phyloP scores from a whole-genome alignment of 1,140 invertebrate species.

The Piezodorus guildinii region DNA sequence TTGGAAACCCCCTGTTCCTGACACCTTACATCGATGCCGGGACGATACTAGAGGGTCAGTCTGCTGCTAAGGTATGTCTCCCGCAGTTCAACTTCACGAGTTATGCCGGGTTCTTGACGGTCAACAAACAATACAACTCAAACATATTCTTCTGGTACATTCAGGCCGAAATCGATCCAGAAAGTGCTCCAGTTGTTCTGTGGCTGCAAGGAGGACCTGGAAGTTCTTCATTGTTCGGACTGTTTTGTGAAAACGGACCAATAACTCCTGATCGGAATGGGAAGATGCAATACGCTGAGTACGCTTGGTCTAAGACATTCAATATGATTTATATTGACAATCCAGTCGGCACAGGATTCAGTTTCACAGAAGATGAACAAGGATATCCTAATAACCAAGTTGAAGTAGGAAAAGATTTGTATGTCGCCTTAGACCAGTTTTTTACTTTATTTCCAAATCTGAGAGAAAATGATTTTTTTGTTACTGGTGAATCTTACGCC shows the following conservation, averaged over 20 bases:
- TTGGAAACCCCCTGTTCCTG: neutral
- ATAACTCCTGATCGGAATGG: constrained; percentile 48
- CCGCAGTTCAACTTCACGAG: constrained; percentile 18
- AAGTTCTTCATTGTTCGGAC: constrained; percentile 52
- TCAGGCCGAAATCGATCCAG: constrained; percentile 40
- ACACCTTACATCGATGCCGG: constrained; percentile 16
- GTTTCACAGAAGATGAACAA: constrained; percentile 21
- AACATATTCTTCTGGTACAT: constrained; percentile 74
- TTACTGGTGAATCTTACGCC: constrained; percentile 44
- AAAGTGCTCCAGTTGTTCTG: constrained; percentile 51
- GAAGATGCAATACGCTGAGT: constrained; percentile 57
- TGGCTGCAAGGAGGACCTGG: constrained; percentile 74
- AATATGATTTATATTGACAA: constrained; percentile 77
- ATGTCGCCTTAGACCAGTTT: constrained; percentile 54
- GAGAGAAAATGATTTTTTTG: constrained; percentile 26
- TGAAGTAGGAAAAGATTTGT: constrained; percentile 49
- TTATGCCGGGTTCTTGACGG: constrained; percentile 57
- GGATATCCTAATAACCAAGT: neutral
- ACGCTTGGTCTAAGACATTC: constrained; percentile 42
- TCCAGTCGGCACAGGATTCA: constrained; percentile 26
- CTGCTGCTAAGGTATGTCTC: constrained; percentile 18
- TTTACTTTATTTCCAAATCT: constrained; percentile 46
- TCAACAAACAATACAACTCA: constrained; percentile 43
- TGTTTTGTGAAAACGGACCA: constrained; percentile 55
- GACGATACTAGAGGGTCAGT: constrained; percentile 17